These are phyloP conservation scores for Grammomys surdaster DNA, from an alignment of 2,113 vertebrate genomes.

Conservation along the genomic window DNA sequence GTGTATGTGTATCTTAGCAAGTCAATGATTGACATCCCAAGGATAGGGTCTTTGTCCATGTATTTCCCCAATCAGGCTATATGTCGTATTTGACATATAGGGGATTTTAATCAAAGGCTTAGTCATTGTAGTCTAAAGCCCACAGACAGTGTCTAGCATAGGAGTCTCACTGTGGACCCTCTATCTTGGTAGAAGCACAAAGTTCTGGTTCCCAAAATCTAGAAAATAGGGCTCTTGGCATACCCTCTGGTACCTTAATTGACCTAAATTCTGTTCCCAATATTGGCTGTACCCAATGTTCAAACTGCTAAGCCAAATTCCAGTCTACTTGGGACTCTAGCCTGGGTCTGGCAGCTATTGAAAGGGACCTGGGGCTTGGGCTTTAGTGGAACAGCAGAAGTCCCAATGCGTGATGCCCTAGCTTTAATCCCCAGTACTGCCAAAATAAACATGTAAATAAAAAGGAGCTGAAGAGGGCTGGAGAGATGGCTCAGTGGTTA, in stretches of 20 bases:
- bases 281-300: slow-evolving; percentile 24
- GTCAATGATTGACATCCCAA: background rate
- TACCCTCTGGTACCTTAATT: slow-evolving; percentile 15
- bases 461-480: background rate
- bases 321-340: background rate
- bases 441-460: background rate
- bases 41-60: background rate
- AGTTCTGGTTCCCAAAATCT: slow-evolving; percentile 14
- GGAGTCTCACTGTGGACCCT: background rate
- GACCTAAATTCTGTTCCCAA: slow-evolving; percentile 30
- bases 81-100: background rate
- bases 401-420: background rate
- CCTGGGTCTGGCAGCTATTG: background rate
- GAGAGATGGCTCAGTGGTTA: background rate
- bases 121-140: background rate
- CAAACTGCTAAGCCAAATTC: slow-evolving; percentile 26
- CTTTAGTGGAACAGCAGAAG: background rate
- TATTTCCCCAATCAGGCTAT: background rate
- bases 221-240: background rate
- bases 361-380: background rate
- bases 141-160: background rate
- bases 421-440: background rate
- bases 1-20: background rate
- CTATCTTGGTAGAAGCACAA: background rate
- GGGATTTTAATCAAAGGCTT: slow-evolving; percentile 1